These are phyloP conservation scores for Busseola fusca DNA, from an alignment of 2,888 invertebrate genomes.

Conservation along the genomic window DNA sequence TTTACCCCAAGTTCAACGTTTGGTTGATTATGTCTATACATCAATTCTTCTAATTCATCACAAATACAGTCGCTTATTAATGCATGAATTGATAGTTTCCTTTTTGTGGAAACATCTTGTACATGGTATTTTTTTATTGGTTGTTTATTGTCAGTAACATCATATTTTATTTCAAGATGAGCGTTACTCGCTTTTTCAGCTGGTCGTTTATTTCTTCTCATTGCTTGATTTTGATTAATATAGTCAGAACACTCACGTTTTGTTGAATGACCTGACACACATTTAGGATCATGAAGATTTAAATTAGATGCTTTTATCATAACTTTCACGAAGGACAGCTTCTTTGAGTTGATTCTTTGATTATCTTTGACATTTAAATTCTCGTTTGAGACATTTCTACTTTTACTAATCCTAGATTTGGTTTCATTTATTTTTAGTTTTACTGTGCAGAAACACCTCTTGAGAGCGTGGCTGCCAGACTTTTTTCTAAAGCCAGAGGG, in stretches of 20 bases:
- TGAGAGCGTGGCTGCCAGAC: slow-evolving; percentile 49
- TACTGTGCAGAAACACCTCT: slow-evolving; percentile 64
- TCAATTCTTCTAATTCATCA: slow-evolving; percentile 7
- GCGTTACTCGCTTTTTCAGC: background rate
- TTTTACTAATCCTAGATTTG: slow-evolving; percentile 34
- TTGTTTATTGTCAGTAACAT: background rate
- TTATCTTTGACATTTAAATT: background rate
- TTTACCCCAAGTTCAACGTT: background rate
- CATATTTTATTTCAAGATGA: slow-evolving; percentile 5
- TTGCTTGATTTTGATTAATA: slow-evolving; percentile 2
- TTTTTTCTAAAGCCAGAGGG: background rate
- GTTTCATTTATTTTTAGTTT: slow-evolving; percentile 59
- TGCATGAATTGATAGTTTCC: background rate
- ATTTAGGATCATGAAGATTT: slow-evolving; percentile 1
- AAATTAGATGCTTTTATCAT: slow-evolving; percentile 4
- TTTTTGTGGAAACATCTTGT: slow-evolving; percentile 1
- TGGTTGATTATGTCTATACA: background rate
- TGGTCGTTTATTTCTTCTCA: background rate
- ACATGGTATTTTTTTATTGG: background rate
- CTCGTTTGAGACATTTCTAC: slow-evolving; percentile 11
- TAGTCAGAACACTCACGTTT: slow-evolving; percentile 11
- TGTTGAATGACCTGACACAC: background rate
- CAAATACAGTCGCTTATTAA: slow-evolving; percentile 14
- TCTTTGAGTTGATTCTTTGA: slow-evolving; percentile 8
- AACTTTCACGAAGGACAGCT: slow-evolving; percentile 3